These are phyloP conservation scores for Lerista edwardsae DNA, from an alignment of 2,797 vertebrate genomes.

Conservation along the genomic window DNA sequence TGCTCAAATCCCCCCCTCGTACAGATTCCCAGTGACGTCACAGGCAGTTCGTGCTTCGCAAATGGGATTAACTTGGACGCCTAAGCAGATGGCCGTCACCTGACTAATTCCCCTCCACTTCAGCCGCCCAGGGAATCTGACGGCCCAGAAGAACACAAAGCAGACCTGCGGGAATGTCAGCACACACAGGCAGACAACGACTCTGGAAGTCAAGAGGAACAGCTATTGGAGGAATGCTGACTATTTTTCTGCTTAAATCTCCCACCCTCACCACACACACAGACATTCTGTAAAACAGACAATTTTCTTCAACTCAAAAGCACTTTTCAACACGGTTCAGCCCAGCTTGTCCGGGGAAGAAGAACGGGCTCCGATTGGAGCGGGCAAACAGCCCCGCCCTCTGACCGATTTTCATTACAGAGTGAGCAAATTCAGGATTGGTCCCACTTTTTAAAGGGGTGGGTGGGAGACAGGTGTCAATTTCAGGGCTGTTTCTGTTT, in stretches of 20 bases:
- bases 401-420: too few species aligned
- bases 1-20: too few species aligned
- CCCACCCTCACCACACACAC: neutral
- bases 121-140: neutral
- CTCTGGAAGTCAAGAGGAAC: neutral
- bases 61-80: neutral
- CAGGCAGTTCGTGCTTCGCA: neutral
- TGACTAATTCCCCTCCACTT: neutral
- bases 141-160: neutral
- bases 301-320: neutral
- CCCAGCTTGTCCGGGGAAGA: neutral
- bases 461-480: neutral
- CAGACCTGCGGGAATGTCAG: neutral
- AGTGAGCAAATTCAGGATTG: neutral
- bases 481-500: too few species aligned
- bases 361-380: neutral
- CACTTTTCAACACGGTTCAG: neutral
- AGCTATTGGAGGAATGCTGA: neutral
- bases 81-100: neutral
- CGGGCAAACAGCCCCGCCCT: neutral
- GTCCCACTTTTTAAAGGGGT: neutral
- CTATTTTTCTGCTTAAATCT: rapidly evolving
- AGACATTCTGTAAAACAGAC: neutral
- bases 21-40: too few species aligned
- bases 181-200: neutral